Evolutionary conservation across 1,140 invertebrate species (phyloP), one percentile per base, ranked within the genome.

Genomic region (Idris sp.): DNA sequence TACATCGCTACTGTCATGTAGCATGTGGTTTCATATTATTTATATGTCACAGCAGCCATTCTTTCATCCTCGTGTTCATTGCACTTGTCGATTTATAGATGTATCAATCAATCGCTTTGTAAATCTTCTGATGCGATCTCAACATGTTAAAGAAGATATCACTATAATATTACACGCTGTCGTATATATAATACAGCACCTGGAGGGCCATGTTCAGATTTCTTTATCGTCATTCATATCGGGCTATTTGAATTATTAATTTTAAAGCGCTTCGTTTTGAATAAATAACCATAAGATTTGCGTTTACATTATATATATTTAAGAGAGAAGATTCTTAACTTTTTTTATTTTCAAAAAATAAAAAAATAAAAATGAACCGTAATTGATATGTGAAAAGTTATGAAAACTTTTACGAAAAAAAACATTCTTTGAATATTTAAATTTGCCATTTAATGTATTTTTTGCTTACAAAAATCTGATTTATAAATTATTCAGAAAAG

Each of bases 101-200:
- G 28, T 53, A 69, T 69, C 64, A 69, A 59, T 69, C 64, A 69
- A 44, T 51, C 46, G 53, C 16, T 25, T 48, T 48, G 62, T 33
- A 48, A 41, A 33, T 38, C 13, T 16, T 14, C 33, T 41, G 62
- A 67, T 69, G 28, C 36, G 44, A 68, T 68, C 53, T 35, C 54
- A 30, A 40, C 53, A 26, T n/a, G 43, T 10, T 43, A 36, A 69
- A 44, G 64, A 69, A 69, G 64, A 69, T 69, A 69, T 69, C 54
- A 38, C 35, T 18, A 18, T 16, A 41, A 56, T 41, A 67, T 67
- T 67, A 68, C 64, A 68, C 30, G 64, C n/a, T 54, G 61, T 64
- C 59, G 30, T 64, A 30, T 46, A n/a, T n/a, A 46, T 31, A 46
- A 54, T 16, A 9, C 26, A 54, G 54, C 61, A 54, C 40, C 49